Base-by-base conservation (phyloP, 2,888 invertebrate species). In the Clistopyga incitator region DNA sequence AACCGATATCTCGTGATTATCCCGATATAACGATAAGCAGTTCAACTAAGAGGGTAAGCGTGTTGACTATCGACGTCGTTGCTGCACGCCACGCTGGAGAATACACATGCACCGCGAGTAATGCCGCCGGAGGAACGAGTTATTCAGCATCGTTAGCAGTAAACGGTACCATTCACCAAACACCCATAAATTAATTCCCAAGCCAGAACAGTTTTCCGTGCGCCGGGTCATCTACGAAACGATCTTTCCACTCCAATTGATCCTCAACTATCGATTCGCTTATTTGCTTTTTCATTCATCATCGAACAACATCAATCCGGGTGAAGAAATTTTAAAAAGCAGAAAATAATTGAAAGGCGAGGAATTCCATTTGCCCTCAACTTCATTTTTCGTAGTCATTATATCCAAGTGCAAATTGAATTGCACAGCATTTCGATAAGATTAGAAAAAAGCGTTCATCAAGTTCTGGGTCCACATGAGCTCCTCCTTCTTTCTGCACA, bases 51-150 rank as follows among this genome's bases (percentile, higher is more conserved):
- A 93, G 94, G 87, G 89, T 91, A 77, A 92, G 91, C 85, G 94
- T 95, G 38, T 89, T 96, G 78, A 95, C 95, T 82, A 94, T 95
- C 67, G 94, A 94, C 84, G 93, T 94, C 10, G 94, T 95, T 0
- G 92, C 93, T 70, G 94, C 93, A n/a, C 91, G 93, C 65, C 95
- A 95, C 88, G 94, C 94, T 20, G 95, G 95, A 61, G 94, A 94
- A 78, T 95, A 95, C 88, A 94, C 94, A 4, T 95, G 95, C 87
- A 88, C 92, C 54, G 95, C 94, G 8, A 92, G 92, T 74, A 95
- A 95, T 89, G 86, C 87, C 45, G 95, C 94, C 13, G 95, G 95
- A 64, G 90, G 91, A 59, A 90, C 93, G 68, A 93, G 93, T 82
- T 93, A 93, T 87, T 92, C 94, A 13, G 93, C 94, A 25, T 91